These are phyloP conservation scores for Premnoplex brunnescens DNA, from an alignment of 2,797 vertebrate species.

Conservation along the genomic window DNA sequence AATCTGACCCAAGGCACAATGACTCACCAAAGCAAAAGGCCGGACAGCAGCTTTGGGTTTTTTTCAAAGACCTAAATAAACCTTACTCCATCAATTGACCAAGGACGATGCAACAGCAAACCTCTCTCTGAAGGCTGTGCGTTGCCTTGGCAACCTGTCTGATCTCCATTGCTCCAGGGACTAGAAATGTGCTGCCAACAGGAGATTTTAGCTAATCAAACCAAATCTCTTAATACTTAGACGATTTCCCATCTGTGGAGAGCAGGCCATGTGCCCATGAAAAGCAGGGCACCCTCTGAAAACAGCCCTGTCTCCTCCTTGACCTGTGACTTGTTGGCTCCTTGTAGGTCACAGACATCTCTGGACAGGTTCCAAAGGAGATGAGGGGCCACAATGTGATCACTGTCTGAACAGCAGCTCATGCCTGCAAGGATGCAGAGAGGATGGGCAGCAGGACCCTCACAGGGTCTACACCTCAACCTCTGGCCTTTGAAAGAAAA, in stretches of 20 bases:
- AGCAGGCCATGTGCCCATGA: not conserved
- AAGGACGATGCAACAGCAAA: constrained; percentile 68
- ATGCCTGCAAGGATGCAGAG: not conserved
- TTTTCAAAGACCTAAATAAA: constrained; percentile 64
- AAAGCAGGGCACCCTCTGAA: not conserved
- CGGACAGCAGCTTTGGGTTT: constrained; percentile 7
- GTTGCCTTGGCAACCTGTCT: constrained; percentile 73
- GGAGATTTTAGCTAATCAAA: constrained; percentile 59
- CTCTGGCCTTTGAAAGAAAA: not conserved
- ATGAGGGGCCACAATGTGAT: not conserved
- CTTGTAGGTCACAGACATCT: not conserved
- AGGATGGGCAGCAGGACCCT: not conserved
- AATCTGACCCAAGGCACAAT: constrained; percentile 37
- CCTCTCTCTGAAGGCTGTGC: constrained; percentile 55
- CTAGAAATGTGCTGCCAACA: constrained; percentile 57
- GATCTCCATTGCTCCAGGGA: constrained; percentile 62
- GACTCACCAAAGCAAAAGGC: constrained; percentile 64
- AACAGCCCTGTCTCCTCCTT: not conserved
- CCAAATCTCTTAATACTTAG: constrained; percentile 53
- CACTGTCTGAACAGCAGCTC: not conserved
- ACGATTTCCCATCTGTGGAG: not conserved
- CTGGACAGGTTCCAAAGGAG: not conserved
- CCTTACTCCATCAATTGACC: constrained; percentile 64
- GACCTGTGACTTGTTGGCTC: not conserved
- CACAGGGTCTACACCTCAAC: not conserved